Evolutionary conservation across 1,140 invertebrate species (phyloP), one percentile per base, ranked within the genome.

Genomic region (Mizuhopecten yessoensis): DNA sequence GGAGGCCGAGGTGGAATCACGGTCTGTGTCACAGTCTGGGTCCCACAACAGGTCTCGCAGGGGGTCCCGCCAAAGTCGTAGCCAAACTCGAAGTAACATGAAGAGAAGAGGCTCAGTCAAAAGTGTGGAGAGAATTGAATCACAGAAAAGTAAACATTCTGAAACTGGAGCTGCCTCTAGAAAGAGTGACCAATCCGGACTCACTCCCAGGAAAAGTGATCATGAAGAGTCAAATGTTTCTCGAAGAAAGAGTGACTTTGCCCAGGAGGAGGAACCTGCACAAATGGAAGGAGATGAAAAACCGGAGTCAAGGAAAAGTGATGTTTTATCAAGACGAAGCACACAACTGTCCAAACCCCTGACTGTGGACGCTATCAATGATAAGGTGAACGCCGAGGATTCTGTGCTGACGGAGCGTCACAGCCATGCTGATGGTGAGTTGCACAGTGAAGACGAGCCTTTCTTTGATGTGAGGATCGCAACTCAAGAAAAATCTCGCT

Each of bases 151-250:
- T 29, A 75, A 75, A n/a, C 3, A 29, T 29, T 75, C 49, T 36
- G 20, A 89, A 29, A 33, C 34, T 75, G 20, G 17, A 86, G 34
- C 89, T 86, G 36, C 86, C 23, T 91, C 91, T 39, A 88, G 88
- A 36, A 90, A 45, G 13, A 86, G 39, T 10, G 33, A 45, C 29
- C 88, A 87, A 13, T 29, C 57, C n/a, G 17, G 9, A 29, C 1
- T n/a, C 17, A 75, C 23, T 75, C 57, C 57, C 9, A 75, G 57
- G n/a, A 75, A 75, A 75, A 75, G 57, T 11, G 57, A 75, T 1
- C 57, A 75, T n/a, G 57, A 75, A 75, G 57, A 17, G 5, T n/a
- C n/a, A n/a, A n/a, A 29, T 7, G 11, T 29, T 75, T 75, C 57
- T 29, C 57, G 23, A 5, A 75, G n/a, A 75, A 75, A 5, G n/a